Base-by-base conservation (phyloP, 2,888 invertebrate genomes). In the Lamellibrachia columna region DNA sequence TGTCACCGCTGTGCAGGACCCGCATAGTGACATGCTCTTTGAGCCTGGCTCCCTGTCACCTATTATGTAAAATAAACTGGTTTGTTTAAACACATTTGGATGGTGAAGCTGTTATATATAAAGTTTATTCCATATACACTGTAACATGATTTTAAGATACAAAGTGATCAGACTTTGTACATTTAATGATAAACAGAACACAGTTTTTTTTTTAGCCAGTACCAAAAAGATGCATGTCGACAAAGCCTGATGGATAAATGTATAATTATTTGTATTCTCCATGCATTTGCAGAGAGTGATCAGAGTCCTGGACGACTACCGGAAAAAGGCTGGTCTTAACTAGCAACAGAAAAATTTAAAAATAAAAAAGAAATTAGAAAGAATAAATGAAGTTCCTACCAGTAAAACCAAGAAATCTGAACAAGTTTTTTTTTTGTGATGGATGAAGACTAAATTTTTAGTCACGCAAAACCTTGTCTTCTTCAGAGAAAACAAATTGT, bases 241-340 rank as follows among this genome's bases (percentile, higher is more conserved):
- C 90, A 52, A 53, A 92, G 55, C 40, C 40, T 40, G 22, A 3
- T 3, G 75, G 11, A 40, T 28, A 28, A 28, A 15, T n/a, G 53
- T 52, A 22, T 52, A 28, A 52, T 11, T 55, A 8, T 15, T 52
- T 90, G 7, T 92, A 15, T 53, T 40, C 40, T 90, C n/a, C 15
- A 90, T 93, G 53, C 90, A 15, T 90, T 95, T 95, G 91, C 94
- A 95, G 95, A 94, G 94, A 93, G 95, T 95, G 52, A 93, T 95
- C 28, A 94, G 94, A 93, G 93, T 94, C 6, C 58, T 95, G 28
- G 95, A 95, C 92, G 95, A 95, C 28, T 94, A 95, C 92, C 94
- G 95, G 94, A 94, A 95, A 52, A 94, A 93, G 90, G 93, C 94
- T 58, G 94, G 95, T 11, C 94, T 95, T 90, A 94, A 94, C 22